Evolutionary conservation across 2,113 vertebrate genomes (phyloP).

Genomic region (Bothrops jararaca): DNA sequence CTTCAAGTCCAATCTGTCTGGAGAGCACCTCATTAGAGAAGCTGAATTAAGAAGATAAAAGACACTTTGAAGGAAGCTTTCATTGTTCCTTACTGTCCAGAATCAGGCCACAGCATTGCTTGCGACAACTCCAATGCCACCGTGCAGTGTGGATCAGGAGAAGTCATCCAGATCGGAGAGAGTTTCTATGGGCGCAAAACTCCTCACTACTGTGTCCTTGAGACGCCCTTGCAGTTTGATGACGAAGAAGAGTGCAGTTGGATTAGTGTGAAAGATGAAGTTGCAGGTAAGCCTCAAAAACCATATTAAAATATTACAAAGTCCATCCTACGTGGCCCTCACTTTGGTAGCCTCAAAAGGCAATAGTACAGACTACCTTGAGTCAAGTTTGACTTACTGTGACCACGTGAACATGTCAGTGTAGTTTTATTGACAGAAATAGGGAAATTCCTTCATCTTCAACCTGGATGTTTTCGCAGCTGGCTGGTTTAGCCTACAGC

Average conservation of each 20-base stretch:
- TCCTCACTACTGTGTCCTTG: conserved; percentile 77
- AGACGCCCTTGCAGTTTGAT: neutral
- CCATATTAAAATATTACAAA: neutral
- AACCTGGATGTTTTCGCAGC: neutral
- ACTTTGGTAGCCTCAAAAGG: neutral
- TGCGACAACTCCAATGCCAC: conserved; percentile 81
- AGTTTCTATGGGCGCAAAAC: conserved; percentile 85
- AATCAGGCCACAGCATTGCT: conserved; percentile 75
- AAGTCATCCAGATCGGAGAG: conserved; percentile 82
- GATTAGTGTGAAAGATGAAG: conserved; percentile 76
- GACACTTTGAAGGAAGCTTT: neutral
- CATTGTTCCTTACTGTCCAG: conserved; percentile 55
- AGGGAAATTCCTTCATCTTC: neutral
- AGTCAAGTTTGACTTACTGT: neutral
- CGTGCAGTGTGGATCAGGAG: conserved; percentile 84
- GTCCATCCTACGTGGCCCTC: neutral
- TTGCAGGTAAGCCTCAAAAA: conserved; percentile 77
- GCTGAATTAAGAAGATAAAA: neutral
- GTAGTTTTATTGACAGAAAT: neutral
- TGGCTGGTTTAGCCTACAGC: neutral
- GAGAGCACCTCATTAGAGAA: neutral
- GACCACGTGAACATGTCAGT: neutral
- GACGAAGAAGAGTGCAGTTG: conserved; percentile 78
- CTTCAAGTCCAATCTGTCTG: neutral
- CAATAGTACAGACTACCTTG: neutral